Base-by-base conservation (phyloP, 2,888 invertebrate species). In the Apantesis nais region DNA sequence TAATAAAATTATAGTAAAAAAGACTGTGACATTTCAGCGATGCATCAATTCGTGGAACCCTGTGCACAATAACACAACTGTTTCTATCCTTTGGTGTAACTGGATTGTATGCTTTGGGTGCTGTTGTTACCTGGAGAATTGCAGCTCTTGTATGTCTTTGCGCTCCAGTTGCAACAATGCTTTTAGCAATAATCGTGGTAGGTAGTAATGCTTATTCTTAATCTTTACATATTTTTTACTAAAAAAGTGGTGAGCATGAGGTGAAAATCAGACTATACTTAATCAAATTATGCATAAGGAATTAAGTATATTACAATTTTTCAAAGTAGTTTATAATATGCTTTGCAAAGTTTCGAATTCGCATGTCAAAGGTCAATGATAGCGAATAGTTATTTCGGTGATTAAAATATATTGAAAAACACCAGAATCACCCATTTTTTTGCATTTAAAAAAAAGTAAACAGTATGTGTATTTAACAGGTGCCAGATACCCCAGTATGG, bases 401-500 rank as follows among this genome's bases (percentile, higher is more conserved):
- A 41, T 41, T 16, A 4, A 0, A 41, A 41, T 41, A 41, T 16
- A 41, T 16, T 16, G 7, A 16, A n/a, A n/a, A n/a, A n/a, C n/a
- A n/a, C n/a, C n/a, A n/a, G n/a, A n/a, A n/a, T n/a, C n/a, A n/a
- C n/a, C n/a, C n/a, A n/a, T n/a, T n/a, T n/a, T n/a, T n/a, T n/a
- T n/a, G n/a, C n/a, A n/a, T n/a, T 44, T 44, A 16, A 44, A 44
- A 44, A 44, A 44, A 4, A 2, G 12, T 44, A 44, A n/a, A 44
- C 16, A 37, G 41, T 66, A 25, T 65, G n/a, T 63, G 55, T 79
- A 60, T 55, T 60, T 58, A 48, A 39, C 63, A 96, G 96, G 93
- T 95, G 0, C 96, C 96, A 14, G 96, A 96, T 84, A 95, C 96
- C 0, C 96, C 96, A 39, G 90, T 96, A 29, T 96, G 96, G 96